Percentiles rank a stretch among this genome's conserved stretches.
phyloP scores from a whole-genome alignment of 1,140 invertebrate species.

The Bradysia coprophila region DNA sequence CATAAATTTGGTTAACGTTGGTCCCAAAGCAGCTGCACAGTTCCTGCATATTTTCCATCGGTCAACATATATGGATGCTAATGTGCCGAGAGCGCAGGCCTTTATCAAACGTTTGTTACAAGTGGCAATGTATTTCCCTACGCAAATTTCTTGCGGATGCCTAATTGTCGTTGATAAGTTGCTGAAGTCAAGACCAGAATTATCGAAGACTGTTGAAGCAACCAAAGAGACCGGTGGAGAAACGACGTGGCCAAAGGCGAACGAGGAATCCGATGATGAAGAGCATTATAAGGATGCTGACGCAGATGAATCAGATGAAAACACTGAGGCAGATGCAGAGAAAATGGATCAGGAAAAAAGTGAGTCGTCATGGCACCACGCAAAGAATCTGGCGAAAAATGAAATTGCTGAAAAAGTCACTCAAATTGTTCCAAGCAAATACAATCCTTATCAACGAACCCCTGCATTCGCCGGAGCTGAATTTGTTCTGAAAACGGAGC shows the following conservation, averaged over 20 bases:
- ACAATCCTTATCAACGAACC: slow-evolving; percentile 62
- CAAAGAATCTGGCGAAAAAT: background rate
- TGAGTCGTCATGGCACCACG: slow-evolving; percentile 14
- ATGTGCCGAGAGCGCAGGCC: slow-evolving; percentile 48
- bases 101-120: slow-evolving; percentile 86
- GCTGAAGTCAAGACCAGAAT: slow-evolving; percentile 15
- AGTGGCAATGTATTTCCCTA: slow-evolving; percentile 26
- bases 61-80: slow-evolving; percentile 61
- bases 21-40: slow-evolving; percentile 56
- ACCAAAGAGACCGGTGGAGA: slow-evolving; percentile 1
- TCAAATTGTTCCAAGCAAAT: slow-evolving; percentile 19
- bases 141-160: slow-evolving; percentile 16
- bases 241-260: background rate
- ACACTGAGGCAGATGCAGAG: slow-evolving; percentile 21
- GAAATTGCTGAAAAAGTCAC: background rate
- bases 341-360: slow-evolving; percentile 3
- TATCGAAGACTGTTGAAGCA: slow-evolving; percentile 4
- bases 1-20: slow-evolving; percentile 40
- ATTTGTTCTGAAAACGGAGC: slow-evolving; percentile 46
- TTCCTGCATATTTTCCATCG: slow-evolving; percentile 79
- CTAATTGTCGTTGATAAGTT: slow-evolving; percentile 21
- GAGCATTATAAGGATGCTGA: slow-evolving; percentile 30
- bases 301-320: slow-evolving; percentile 23
- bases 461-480: slow-evolving; percentile 64
- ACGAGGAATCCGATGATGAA: slow-evolving; percentile 27